Percentiles rank a stretch among this genome's conserved stretches.
phyloP scores from a whole-genome alignment of 2,113 vertebrate species.

The Coryphaenoides rupestris region DNA sequence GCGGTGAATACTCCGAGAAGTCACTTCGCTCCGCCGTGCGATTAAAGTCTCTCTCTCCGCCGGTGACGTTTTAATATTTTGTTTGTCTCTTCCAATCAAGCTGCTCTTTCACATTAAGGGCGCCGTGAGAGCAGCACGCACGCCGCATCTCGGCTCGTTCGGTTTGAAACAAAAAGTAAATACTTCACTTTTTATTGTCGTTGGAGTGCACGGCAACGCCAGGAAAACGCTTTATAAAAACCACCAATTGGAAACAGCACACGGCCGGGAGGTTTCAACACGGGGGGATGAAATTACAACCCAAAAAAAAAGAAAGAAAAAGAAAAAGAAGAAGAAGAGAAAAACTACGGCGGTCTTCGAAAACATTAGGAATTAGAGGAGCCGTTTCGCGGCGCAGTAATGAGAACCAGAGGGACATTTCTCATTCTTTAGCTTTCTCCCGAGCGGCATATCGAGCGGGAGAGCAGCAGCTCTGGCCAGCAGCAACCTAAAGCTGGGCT shows the following conservation, averaged over 20 bases:
- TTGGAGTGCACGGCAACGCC: conserved; percentile 45
- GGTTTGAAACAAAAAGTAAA: conserved; percentile 65
- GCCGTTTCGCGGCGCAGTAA: conserved; percentile 52
- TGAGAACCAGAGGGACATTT: conserved; percentile 58
- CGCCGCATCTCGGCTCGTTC: conserved; percentile 22
- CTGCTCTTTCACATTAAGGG: too few relatives aligned
- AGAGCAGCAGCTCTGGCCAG: conserved; percentile 32
- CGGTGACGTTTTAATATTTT: too few relatives aligned
- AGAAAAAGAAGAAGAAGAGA: conserved; percentile 9
- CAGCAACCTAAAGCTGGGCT: conserved; percentile 39
- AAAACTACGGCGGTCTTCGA: conserved; percentile 44
- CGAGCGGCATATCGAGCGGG: conserved; percentile 44
- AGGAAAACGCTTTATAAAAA: conserved; percentile 48
- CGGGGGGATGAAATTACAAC: conserved; percentile 9
- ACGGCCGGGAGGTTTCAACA: conserved; percentile 47
- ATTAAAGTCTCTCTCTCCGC: too few relatives aligned
- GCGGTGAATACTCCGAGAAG: too few relatives aligned
- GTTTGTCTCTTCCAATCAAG: too few relatives aligned
- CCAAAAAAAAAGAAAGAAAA: too few relatives aligned
- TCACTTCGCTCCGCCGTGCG: too few relatives aligned
- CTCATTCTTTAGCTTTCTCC: conserved; percentile 13
- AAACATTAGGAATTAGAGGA: conserved; percentile 65
- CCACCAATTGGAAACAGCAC: conserved; percentile 56
- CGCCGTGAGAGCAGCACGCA: background rate
- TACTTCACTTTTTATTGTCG: conserved; percentile 65